Conservation (phyloP, 1,140 invertebrate genomes). For the Diabrotica undecimpunctata region DNA sequence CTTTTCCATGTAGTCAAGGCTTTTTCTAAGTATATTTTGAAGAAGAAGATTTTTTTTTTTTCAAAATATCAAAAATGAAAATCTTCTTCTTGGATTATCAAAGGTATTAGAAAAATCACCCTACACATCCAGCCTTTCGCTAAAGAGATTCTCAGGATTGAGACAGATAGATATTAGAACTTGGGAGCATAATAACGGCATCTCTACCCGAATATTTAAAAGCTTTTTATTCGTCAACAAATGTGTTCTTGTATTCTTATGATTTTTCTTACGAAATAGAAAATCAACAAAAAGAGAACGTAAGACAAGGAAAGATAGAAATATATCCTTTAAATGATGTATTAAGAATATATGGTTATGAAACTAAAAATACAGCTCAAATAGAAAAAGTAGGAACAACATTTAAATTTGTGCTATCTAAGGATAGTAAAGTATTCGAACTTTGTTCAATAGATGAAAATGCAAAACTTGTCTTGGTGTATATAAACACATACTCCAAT, state of each 20-base stretch:
- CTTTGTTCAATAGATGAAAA: slow-evolving; percentile 31
- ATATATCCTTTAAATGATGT: slow-evolving; percentile 37
- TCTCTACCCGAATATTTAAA: slow-evolving; percentile 79
- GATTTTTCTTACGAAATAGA: slow-evolving; percentile 33
- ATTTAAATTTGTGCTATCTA: slow-evolving; percentile 24
- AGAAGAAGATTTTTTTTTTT: no score
- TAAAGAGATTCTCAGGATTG: slow-evolving; percentile 51
- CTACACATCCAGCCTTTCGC: slow-evolving; percentile 65
- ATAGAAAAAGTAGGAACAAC: slow-evolving; percentile 24
- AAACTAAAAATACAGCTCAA: slow-evolving; percentile 25
- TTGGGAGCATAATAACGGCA: slow-evolving; percentile 80
- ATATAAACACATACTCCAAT: slow-evolving; percentile 34
- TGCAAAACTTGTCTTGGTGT: slow-evolving; percentile 41
- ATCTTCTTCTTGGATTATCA: slow-evolving; percentile 66
- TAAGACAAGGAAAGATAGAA: slow-evolving; percentile 32
- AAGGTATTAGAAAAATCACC: slow-evolving; percentile 59
- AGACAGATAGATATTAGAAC: slow-evolving; percentile 57
- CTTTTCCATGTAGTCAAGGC: no score
- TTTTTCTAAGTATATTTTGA: no score
- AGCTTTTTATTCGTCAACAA: slow-evolving; percentile 81
- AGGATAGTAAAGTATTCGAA: slow-evolving; percentile 36
- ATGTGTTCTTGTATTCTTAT: slow-evolving; percentile 78
- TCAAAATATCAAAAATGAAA: no score
- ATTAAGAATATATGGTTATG: slow-evolving; percentile 29
- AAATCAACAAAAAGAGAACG: slow-evolving; percentile 14